Conservation (phyloP, 1,140 invertebrate species). For the Potamilus streckersoni region DNA sequence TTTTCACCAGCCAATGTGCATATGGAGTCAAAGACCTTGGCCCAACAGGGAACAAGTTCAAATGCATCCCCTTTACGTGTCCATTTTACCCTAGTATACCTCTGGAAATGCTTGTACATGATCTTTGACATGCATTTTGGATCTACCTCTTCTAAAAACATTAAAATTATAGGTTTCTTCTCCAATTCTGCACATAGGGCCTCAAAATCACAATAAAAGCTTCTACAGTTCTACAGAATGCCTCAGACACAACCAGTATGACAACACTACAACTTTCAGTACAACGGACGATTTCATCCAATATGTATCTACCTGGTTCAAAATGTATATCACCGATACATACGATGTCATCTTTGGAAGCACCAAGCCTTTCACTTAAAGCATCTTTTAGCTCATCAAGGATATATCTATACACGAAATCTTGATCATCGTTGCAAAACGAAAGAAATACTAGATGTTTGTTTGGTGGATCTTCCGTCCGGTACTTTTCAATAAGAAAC, state of each 20-base stretch:
- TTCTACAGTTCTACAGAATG: conserved; percentile 12
- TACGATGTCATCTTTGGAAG: not conserved
- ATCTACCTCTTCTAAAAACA: conserved; percentile 6
- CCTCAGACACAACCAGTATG: not conserved
- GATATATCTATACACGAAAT: not conserved
- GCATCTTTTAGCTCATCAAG: not conserved
- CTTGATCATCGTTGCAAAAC: not conserved
- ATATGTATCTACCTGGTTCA: not conserved
- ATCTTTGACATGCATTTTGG: not conserved
- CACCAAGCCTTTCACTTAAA: not conserved
- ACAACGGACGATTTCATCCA: conserved; percentile 1
- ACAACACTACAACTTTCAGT: conserved; percentile 4
- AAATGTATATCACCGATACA: conserved; percentile 4
- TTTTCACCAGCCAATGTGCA: no score
- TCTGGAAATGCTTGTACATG: conserved; percentile 1
- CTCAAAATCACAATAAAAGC: conserved; percentile 1
- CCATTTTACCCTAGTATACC: not conserved
- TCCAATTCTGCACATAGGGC: not conserved
- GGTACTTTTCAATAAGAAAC: not conserved
- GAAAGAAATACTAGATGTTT: conserved; percentile 1
- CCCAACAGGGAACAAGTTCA: no score
- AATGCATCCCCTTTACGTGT: no score
- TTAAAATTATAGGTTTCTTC: conserved; percentile 4
- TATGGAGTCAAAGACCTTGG: no score
- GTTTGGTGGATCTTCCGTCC: not conserved